Conservation (phyloP, 2,888 invertebrate species). For the Erebia aethiops region DNA sequence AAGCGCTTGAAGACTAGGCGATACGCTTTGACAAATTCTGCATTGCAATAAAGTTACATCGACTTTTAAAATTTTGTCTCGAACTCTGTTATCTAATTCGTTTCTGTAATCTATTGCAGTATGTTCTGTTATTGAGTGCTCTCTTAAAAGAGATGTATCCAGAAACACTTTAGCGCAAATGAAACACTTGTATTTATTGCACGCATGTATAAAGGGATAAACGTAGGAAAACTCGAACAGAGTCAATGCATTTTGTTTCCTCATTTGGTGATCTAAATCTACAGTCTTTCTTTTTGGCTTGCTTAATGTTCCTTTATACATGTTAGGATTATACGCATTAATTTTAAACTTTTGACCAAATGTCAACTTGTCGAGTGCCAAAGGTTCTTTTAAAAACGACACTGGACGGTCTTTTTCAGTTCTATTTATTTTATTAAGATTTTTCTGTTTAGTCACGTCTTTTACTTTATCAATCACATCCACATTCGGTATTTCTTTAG, state of each 20-base stretch:
- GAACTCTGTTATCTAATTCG: constrained; percentile 54
- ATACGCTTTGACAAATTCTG: constrained; percentile 54
- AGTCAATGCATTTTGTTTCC: constrained; percentile 60
- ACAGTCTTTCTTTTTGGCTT: constrained; percentile 38
- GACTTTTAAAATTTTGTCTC: constrained; percentile 63
- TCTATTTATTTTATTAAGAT: constrained; percentile 25
- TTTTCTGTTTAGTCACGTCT: constrained; percentile 12
- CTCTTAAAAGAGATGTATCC: constrained; percentile 53
- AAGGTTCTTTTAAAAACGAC: constrained; percentile 55
- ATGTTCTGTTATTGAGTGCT: constrained; percentile 54
- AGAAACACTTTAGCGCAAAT: constrained; percentile 57
- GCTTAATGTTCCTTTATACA: constrained; percentile 44
- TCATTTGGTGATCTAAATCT: constrained; percentile 43
- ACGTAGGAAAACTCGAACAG: constrained; percentile 63
- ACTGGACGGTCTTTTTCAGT: constrained; percentile 28
- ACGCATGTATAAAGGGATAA: constrained; percentile 64
- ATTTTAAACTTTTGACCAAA: constrained; percentile 42
- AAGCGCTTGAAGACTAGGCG: constrained; percentile 50
- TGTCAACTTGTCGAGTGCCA: constrained; percentile 51
- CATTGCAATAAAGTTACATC: constrained; percentile 63
- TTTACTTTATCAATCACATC: neutral
- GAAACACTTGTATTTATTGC: constrained; percentile 67
- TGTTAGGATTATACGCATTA: constrained; percentile 50
- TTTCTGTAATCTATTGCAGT: constrained; percentile 52
- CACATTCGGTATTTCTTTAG: constrained; percentile 20